Conservation (phyloP, 2,113 vertebrate species). For the Labeo catla region DNA sequence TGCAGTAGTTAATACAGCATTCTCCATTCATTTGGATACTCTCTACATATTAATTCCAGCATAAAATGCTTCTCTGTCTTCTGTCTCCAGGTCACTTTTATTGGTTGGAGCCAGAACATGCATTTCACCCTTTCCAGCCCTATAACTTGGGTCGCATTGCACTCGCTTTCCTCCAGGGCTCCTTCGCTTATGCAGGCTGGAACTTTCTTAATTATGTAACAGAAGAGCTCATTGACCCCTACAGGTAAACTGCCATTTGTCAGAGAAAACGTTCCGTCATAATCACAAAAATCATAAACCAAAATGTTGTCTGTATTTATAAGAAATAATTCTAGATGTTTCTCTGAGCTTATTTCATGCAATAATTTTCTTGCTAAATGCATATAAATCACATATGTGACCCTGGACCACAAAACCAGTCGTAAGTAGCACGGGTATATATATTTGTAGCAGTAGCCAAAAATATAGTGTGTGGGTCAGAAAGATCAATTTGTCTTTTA, state of each 20-base stretch:
- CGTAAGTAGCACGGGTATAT: too few species aligned
- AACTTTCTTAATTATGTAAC: conserved; percentile 89
- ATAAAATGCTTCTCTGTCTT: conserved; percentile 8
- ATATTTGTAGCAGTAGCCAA: too few species aligned
- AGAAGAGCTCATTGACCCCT: conserved; percentile 83
- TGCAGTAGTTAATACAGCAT: not conserved
- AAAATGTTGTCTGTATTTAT: not conserved
- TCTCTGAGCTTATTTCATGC: too few species aligned
- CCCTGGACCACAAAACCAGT: not conserved
- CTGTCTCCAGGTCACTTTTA: conserved; percentile 77
- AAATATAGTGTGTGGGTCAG: too few species aligned
- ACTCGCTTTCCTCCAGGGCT: conserved; percentile 83
- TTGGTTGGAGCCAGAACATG: conserved; percentile 81
- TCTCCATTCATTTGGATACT: not conserved
- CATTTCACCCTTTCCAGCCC: conserved; percentile 78
- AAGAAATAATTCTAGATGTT: too few species aligned
- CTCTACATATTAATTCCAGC: not conserved
- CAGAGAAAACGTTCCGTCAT: not conserved
- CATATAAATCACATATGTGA: not conserved
- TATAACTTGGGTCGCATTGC: conserved; percentile 78
- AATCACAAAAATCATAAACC: not conserved
- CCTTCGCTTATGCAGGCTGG: conserved; percentile 86
- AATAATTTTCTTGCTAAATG: too few species aligned
- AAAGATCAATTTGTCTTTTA: too few species aligned
- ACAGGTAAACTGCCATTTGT: conserved; percentile 70